Evolutionary conservation across 2,888 invertebrate species (phyloP), one percentile per base, ranked within the genome.

Genomic region (Podabrus alpinus): DNA sequence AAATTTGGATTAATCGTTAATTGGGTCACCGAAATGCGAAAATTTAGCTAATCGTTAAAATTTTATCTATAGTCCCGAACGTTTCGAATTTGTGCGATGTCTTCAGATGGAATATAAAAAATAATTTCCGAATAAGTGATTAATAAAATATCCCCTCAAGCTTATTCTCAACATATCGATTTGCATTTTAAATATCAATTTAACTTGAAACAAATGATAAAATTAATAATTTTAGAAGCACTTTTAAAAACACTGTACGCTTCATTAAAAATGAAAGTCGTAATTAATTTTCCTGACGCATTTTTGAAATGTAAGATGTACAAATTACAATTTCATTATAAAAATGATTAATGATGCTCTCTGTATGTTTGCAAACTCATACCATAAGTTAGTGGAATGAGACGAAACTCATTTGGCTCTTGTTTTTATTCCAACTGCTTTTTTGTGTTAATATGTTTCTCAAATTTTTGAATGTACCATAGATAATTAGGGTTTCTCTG

Each of bases 321-420:
- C 79, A 81, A 85, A 85, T 84, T 82, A 82, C 83, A 79, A 80
- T 84, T 84, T 84, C 83, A 84, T 84, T 84, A 83, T 80, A 78
- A 80, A 80, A 80, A 83, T 85, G 85, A 86, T 85, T 84, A 76
- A 80, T 78, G 79, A 67, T 45, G n/a, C 25, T 67, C 73, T 71
- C 75, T 80, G 78, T 80, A 80, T 80, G 81, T 78, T 80, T 77
- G 79, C 79, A 77, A 81, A 80, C 80, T 81, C 79, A 81, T 74
- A 81, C 81, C 82, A 81, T 82, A 82, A 82, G 82, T 81, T 81
- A 79, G 76, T 74, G 77, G 78, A 80, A 79, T 78, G 76, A 74
- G 77, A 77, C 73, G 70, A 79, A 21, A 64, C 17, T 19, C 19
- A n/a, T 64, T 64, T 64, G 17, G 62, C 62, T 64, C 17, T 19